phyloP scores from a whole-genome alignment of 2,113 vertebrate genomes.

The Larimichthys polyactis region DNA sequence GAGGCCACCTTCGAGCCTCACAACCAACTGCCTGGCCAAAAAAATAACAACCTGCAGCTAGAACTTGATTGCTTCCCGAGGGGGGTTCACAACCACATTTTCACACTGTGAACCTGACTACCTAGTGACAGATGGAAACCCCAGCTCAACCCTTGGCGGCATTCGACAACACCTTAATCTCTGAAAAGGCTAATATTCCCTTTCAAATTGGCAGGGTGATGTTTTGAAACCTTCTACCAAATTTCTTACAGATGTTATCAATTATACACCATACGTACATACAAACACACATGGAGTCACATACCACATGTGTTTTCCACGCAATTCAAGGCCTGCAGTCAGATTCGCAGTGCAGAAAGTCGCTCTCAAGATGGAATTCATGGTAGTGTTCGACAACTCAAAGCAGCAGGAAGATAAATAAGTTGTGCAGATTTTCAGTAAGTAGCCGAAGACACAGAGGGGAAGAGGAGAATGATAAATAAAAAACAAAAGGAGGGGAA shows the following conservation, averaged over 20 bases:
- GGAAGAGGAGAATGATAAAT: slow-evolving; percentile 18
- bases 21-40: not conserved
- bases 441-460: slow-evolving; percentile 18
- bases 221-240: slow-evolving; percentile 65
- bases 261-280: slow-evolving; percentile 62
- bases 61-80: slow-evolving; percentile 48
- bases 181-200: slow-evolving; percentile 49
- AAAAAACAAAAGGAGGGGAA: slow-evolving; percentile 46
- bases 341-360: slow-evolving; percentile 53
- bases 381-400: not conserved
- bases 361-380: slow-evolving; percentile 27
- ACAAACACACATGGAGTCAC: slow-evolving; percentile 52
- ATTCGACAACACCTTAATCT: slow-evolving; percentile 57
- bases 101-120: slow-evolving; percentile 10
- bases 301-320: slow-evolving; percentile 69
- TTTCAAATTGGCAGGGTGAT: slow-evolving; percentile 64
- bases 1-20: slow-evolving; percentile 22
- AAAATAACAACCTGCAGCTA: slow-evolving; percentile 16
- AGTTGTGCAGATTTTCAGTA: slow-evolving; percentile 40
- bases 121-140: slow-evolving; percentile 53
- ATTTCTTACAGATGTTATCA: slow-evolving; percentile 69
- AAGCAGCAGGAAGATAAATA: slow-evolving; percentile 46
- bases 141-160: slow-evolving; percentile 30
- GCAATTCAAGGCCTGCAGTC: slow-evolving; percentile 52
- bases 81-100: slow-evolving; percentile 34